Base-by-base conservation (phyloP, 1,140 invertebrate genomes). In the Bombus confusus region DNA sequence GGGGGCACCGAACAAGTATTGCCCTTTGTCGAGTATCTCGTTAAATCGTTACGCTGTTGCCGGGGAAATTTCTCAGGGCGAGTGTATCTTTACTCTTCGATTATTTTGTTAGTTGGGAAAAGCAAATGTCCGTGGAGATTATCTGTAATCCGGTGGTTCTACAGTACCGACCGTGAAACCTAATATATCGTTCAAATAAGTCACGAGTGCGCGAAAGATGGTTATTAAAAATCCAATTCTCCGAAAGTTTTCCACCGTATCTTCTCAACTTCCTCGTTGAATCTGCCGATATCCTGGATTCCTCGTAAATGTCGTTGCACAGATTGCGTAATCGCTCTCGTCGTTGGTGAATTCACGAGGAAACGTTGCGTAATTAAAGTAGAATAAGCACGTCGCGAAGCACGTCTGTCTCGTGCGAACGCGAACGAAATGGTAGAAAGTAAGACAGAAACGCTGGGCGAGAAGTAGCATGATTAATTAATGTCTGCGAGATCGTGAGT, bases 381-480 rank as follows among this genome's bases (percentile, higher is more conserved):
- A 31, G n/a, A 31, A 43, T 43, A 73, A n/a, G 28, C n/a, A n/a
- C n/a, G 12, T 73, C 68, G 22, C 68, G 37, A n/a, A 39, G 37
- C 34, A 28, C 22, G 39, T 73, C 39, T 31, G 3, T 39, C 37
- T 25, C 15, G 28, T 12, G 4, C 13, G 13, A 47, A 12, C 41
- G 28, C 39, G 25, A 71, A 2, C 66, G 43, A 52, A 52, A 57
- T 31, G 75, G 39, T 31, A 41, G 71, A 47, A 85, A 85, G 66
- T 74, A 39, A 75, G 72, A 52, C 25, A 76, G 59, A 28, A 66
- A 28, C 13, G 37, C 57, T 3, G 22, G 80, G 72, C 52, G 85
- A 75, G 43, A 81, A 81, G 62, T 43, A 59, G 59, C 69, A 39
- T 47, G 62, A 75, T 81, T 86, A 84, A 84, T 78, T 84, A 84